phyloP scores from a whole-genome alignment of 2,888 invertebrate species.

The Drosophila mettleri region DNA sequence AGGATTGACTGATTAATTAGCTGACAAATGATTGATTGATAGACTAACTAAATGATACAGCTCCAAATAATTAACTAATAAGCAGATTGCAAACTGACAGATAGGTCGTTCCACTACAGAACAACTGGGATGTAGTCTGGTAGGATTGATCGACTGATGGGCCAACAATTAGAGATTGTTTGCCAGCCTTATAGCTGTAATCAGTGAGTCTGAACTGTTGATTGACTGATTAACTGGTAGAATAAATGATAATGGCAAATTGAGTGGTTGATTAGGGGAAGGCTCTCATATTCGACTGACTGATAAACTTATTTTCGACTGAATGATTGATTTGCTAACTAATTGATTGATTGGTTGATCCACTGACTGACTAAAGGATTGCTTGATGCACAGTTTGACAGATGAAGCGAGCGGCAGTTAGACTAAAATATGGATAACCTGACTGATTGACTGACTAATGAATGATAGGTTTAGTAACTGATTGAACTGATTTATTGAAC shows the following conservation, averaged over 20 bases:
- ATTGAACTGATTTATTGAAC: too few relatives aligned
- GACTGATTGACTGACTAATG: not conserved
- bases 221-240: not conserved
- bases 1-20: not conserved
- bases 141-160: not conserved
- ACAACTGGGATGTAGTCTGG: too few relatives aligned
- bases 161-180: not conserved
- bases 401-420: not conserved
- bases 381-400: not conserved
- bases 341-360: not conserved
- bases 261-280: too few relatives aligned
- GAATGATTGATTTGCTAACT: not conserved
- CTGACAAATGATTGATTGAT: not conserved
- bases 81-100: too few relatives aligned
- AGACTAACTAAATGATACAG: not conserved
- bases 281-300: not conserved
- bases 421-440: too few relatives aligned
- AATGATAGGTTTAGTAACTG: not conserved
- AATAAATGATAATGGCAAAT: not conserved
- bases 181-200: too few relatives aligned
- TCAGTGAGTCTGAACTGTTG: not conserved
- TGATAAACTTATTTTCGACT: not conserved
- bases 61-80: too few relatives aligned
- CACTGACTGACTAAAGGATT: not conserved
- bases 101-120: too few relatives aligned